Conservation (phyloP, 2,888 invertebrate genomes). For the Eilema caniola region DNA sequence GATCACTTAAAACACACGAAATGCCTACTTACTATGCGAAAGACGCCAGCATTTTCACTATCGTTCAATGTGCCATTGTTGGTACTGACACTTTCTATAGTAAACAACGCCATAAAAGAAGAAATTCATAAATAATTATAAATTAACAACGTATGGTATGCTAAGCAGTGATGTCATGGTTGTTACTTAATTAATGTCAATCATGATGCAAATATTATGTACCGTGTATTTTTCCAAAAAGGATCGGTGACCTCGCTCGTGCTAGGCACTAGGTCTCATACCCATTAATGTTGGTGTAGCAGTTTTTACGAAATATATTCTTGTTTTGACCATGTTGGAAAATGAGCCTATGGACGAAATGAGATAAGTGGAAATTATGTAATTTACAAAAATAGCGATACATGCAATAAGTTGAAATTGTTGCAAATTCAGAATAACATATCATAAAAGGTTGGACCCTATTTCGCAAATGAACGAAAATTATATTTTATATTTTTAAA, state of each 20-base stretch:
- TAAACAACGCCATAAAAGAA: slow-evolving; percentile 65
- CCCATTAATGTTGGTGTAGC: not conserved
- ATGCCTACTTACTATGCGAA: slow-evolving; percentile 70
- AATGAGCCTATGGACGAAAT: not conserved
- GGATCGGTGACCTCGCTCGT: not conserved
- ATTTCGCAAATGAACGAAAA: not conserved
- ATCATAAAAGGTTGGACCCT: not conserved
- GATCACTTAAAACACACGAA: slow-evolving; percentile 56
- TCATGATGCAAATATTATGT: not conserved
- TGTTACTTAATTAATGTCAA: slow-evolving; percentile 48
- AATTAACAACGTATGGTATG: slow-evolving; percentile 49
- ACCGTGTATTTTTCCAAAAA: slow-evolving; percentile 4
- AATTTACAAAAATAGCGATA: not conserved
- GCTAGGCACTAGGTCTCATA: not conserved
- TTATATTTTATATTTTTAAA: no score
- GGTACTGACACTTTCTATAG: slow-evolving; percentile 79
- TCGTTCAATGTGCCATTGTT: slow-evolving; percentile 78
- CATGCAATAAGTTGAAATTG: not conserved
- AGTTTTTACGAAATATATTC: not conserved
- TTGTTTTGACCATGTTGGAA: not conserved
- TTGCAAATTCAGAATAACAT: not conserved
- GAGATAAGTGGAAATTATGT: not conserved
- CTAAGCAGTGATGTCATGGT: slow-evolving; percentile 55
- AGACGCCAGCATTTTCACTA: slow-evolving; percentile 76
- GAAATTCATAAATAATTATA: slow-evolving; percentile 61